phyloP scores from a whole-genome alignment of 1,140 invertebrate genomes.

The Drosophila hydei region DNA sequence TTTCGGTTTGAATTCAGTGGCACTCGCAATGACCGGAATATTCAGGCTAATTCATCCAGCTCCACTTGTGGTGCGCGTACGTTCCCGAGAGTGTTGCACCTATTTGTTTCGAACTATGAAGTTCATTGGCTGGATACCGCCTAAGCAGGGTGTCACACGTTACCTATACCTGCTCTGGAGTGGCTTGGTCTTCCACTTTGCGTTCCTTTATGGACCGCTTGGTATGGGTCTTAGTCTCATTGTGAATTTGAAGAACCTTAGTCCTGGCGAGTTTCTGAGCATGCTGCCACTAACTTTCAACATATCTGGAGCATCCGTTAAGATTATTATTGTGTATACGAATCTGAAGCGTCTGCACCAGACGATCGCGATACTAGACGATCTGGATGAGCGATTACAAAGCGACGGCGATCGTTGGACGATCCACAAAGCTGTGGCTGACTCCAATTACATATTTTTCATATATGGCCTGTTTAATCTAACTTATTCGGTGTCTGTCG shows the following conservation, averaged over 20 bases:
- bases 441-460: background rate
- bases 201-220: background rate
- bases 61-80: background rate
- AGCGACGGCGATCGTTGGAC: background rate
- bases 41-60: constrained; percentile 1
- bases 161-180: constrained; percentile 1
- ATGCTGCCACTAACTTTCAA: background rate
- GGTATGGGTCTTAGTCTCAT: background rate
- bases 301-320: background rate
- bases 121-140: constrained; percentile 10
- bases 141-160: background rate
- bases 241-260: background rate
- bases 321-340: background rate
- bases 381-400: constrained; percentile 7
- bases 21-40: background rate
- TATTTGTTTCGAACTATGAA: constrained; percentile 3
- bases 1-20: background rate
- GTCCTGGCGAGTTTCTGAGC: constrained; percentile 6
- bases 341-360: background rate
- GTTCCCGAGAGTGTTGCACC: background rate
- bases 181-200: background rate
- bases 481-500: background rate
- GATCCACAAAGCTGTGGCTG: constrained; percentile 7
- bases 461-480: background rate
- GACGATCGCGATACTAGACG: background rate